Evolutionary conservation across 2,797 vertebrate genomes (phyloP), one percentile per base, ranked within the genome.

Genomic region (Thaleichthys pacificus): DNA sequence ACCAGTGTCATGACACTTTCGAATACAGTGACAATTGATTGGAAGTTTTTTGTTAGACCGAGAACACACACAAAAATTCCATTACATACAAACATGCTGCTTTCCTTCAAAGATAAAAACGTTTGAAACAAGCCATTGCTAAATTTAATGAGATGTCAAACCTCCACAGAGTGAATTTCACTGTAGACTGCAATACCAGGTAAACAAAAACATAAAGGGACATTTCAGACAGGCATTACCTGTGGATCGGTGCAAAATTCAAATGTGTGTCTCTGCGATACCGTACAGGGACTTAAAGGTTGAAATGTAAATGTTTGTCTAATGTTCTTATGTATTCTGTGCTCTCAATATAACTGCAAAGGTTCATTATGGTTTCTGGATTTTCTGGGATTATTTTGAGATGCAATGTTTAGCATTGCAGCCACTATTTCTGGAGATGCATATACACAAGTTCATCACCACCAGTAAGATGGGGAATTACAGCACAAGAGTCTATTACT

Each of bases 401-500:
- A 66, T 60, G 21, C 79, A 72, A 76, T 84, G 78, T 86, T 86
- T 68, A 69, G 56, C 63, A 74, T 73, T 49, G 61, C 28, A 71
- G 60, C 69, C 35, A 9, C 15, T 66, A 51, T 71, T 47, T 71
- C 76, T 79, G 76, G 72, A 80, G 68, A 77, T 26, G 66, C 71
- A 61, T 73, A 61, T 30, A 47, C 69, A 65, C 9, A 38, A 6
- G 38, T 58, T 68, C 64, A 64, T 70, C 69, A 70, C 30, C 69
- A 76, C 63, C 54, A 67, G 35, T 71, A 69, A 69, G 68, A 75
- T 57, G 61, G 66, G 64, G 76, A 82, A 87, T 84, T 78, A 82
- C 67, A 51, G 83, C 79, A n/a, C 51, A n/a, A 83, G 81, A 8
- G 87, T 86, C 77, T 47, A 47, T 66, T 62, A 82, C 83, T 85